Evolutionary conservation across 2,113 vertebrate species (phyloP).

Genomic region (Calidris pygmaea): DNA sequence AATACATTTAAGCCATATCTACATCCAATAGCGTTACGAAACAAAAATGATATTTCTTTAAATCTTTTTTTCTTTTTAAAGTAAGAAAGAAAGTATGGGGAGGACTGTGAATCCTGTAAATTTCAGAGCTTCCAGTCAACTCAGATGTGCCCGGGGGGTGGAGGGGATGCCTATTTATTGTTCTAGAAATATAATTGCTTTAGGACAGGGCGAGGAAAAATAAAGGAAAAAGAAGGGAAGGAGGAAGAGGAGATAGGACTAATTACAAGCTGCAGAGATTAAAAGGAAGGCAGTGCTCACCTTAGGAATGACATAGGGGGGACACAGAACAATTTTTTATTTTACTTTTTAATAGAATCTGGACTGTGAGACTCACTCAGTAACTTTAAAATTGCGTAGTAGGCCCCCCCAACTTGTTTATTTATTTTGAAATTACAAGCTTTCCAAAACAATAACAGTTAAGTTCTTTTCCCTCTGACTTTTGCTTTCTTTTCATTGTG

Average conservation of each 20-base stretch:
- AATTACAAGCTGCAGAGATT: background rate
- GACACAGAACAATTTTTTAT: background rate
- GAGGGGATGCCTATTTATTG: background rate
- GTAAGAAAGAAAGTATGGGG: background rate
- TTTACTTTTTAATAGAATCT: background rate
- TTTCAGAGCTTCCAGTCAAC: background rate
- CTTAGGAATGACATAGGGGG: background rate
- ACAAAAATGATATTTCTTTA: too few relatives aligned
- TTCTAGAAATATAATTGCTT: background rate
- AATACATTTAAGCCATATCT: background rate
- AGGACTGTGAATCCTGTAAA: background rate
- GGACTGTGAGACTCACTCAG: background rate
- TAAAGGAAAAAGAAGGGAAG: fast-evolving
- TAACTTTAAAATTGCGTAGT: background rate
- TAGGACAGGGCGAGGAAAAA: background rate
- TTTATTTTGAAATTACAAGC: background rate
- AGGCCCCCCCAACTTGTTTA: fast-evolving
- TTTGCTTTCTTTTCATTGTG: background rate
- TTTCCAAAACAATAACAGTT: background rate
- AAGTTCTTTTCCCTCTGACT: background rate
- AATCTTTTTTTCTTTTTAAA: background rate
- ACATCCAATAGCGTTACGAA: background rate
- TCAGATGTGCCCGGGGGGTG: background rate
- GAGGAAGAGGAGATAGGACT: background rate
- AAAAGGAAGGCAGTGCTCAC: background rate